Base-by-base conservation (phyloP, 1,140 invertebrate genomes). In the Drosophila mayri region DNA sequence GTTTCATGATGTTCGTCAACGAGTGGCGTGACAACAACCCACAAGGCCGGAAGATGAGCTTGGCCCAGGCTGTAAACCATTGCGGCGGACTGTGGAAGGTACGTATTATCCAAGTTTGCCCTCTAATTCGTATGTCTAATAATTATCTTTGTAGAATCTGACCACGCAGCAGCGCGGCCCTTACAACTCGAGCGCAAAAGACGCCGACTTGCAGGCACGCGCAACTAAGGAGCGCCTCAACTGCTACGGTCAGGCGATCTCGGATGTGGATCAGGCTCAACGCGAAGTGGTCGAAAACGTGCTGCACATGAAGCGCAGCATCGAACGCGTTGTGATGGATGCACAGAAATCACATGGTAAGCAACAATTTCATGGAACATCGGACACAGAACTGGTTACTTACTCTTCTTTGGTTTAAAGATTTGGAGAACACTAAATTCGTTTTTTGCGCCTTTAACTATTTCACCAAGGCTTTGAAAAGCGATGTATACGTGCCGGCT, bases 381-480 rank as follows among this genome's bases (percentile, higher is more conserved):
- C 10, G n/a, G 6, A 18, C 12, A 16, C 9, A 14, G 16, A 64
- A 18, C 6, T 25, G 4, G 25, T 30, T n/a, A 28, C 0, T 5
- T 25, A 12, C 25, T 4, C 2, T 37, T 37, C 6, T n/a, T 62
- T 43, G 4, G 3, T 4, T 38, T 43, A 6, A 38, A 87, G 84
- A 88, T 52, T 14, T 88, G 22, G 80, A 84, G 32, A 67, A 67
- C 20, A 44, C 46, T 0, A 70, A 67, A 25, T 92, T 83, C 18
- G 41, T 83, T 2, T 90, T 92, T 30, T 75, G 40, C 0, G 71
- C 79, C 4, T 92, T 91, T 0, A 92, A 92, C 18, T 92, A 78
- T 47, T 92, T 92, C 28, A 65, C 66, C 0, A 91, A 90, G 35
- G 77, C 77, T 0, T 12, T 66, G 0, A 55, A 50, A 8, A 59